Conservation (phyloP, 2,113 vertebrate genomes). For the Anser brachyrhynchus region DNA sequence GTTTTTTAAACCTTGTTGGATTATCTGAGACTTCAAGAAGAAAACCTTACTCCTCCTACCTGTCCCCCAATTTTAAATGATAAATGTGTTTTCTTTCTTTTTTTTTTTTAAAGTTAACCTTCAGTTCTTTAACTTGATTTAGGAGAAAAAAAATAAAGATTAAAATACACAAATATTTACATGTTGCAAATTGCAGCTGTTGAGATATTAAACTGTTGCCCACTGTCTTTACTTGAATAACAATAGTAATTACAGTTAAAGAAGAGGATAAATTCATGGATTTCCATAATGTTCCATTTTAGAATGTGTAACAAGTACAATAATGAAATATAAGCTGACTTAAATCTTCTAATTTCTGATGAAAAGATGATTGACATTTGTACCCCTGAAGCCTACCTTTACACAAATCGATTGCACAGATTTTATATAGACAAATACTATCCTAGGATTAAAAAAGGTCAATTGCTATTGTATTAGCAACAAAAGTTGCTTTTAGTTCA, state of each 20-base stretch:
- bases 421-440: not conserved
- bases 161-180: not conserved
- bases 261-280: not conserved
- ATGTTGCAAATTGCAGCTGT: not conserved
- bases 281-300: not conserved
- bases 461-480: not conserved
- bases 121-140: not conserved
- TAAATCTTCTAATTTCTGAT: not conserved
- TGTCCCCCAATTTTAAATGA: not conserved
- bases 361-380: not conserved
- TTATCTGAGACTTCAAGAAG: not conserved
- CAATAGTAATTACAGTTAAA: not conserved
- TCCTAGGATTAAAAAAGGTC: not conserved
- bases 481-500: not conserved
- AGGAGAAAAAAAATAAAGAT: not conserved
- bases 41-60: not conserved
- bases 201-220: not conserved
- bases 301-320: not conserved
- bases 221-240: not conserved
- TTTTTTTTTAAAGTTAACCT: not conserved
- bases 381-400: not conserved
- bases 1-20: not conserved
- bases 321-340: not conserved
- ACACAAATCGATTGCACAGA: not conserved
- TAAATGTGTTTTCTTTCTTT: not conserved